A percentile compares a stretch with the other conserved stretches of the same genome.
These are phyloP conservation scores for Mystacides longicornis DNA, from an alignment of 2,888 invertebrate genomes.

Conservation along the genomic window DNA sequence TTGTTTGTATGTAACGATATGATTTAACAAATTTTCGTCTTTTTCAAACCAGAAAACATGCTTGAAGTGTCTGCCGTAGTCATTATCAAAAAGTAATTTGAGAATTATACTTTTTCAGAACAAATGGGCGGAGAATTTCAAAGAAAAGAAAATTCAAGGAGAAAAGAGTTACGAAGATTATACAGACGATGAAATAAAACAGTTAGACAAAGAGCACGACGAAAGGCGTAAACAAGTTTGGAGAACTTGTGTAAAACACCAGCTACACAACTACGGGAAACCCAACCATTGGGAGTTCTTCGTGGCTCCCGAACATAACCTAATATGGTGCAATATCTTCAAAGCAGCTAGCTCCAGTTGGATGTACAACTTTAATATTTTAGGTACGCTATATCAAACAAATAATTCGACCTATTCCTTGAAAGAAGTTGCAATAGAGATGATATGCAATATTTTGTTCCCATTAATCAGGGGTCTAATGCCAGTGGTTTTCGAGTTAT, in stretches of 20 bases:
- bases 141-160: conserved; percentile 15
- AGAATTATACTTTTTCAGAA: conserved; percentile 22
- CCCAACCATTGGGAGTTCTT: conserved; percentile 71
- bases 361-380: conserved; percentile 71
- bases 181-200: conserved; percentile 37
- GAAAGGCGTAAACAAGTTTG: conserved; percentile 41
- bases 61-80: too few relatives aligned
- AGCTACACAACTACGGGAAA: conserved; percentile 35
- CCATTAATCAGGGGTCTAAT: too few relatives aligned
- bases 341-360: conserved; percentile 74
- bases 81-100: too few relatives aligned
- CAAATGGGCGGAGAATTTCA: conserved; percentile 25
- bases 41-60: too few relatives aligned
- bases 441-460: too few relatives aligned
- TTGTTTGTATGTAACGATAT: too few relatives aligned
- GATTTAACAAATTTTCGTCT: too few relatives aligned
- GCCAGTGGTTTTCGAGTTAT: too few relatives aligned
- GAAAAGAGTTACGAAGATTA: conserved; percentile 31
- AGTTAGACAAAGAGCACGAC: conserved; percentile 45
- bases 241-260: conserved; percentile 43
- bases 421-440: too few relatives aligned
- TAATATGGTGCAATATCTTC: conserved; percentile 70
- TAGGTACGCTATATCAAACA: conserved; percentile 46
- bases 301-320: conserved; percentile 57
- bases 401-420: too few relatives aligned